Conservation (phyloP, 2,797 vertebrate species). For the Aplochiton taeniatus region DNA sequence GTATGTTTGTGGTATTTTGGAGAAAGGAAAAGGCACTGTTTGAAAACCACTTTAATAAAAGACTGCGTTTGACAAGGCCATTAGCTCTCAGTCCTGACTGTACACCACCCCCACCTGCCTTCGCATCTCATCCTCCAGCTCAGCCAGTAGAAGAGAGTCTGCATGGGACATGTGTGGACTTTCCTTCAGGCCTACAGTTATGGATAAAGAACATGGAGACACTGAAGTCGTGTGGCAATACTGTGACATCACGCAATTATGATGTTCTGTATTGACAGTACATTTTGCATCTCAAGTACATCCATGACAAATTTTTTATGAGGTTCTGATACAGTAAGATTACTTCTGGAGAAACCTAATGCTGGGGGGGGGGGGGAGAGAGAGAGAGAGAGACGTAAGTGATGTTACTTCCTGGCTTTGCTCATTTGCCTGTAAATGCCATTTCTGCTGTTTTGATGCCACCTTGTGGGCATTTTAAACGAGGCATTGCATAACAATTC, state of each 20-base stretch:
- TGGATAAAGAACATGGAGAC: background rate
- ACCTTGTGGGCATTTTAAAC: conserved; percentile 30
- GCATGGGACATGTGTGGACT: conserved; percentile 70
- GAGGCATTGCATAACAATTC: no score
- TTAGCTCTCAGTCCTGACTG: conserved; percentile 59
- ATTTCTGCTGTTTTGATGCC: conserved; percentile 29
- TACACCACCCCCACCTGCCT: conserved; percentile 76
- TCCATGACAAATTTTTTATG: background rate
- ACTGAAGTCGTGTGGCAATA: no score
- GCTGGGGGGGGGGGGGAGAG: no score
- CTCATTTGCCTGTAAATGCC: no score
- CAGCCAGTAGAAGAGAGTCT: conserved; percentile 71
- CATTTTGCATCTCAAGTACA: background rate
- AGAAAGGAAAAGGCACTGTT: no score
- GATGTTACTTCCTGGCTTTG: background rate
- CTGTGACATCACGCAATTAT: no score
- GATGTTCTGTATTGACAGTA: background rate
- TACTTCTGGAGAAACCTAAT: no score
- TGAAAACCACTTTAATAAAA: background rate
- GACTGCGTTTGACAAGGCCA: background rate
- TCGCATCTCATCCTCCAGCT: conserved; percentile 74
- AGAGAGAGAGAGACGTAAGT: background rate
- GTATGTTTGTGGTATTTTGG: no score
- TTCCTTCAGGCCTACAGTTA: conserved; percentile 71
- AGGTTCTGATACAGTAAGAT: no score